These are phyloP conservation scores for Cephus nigrinus DNA, from an alignment of 2,888 invertebrate species.

Conservation along the genomic window DNA sequence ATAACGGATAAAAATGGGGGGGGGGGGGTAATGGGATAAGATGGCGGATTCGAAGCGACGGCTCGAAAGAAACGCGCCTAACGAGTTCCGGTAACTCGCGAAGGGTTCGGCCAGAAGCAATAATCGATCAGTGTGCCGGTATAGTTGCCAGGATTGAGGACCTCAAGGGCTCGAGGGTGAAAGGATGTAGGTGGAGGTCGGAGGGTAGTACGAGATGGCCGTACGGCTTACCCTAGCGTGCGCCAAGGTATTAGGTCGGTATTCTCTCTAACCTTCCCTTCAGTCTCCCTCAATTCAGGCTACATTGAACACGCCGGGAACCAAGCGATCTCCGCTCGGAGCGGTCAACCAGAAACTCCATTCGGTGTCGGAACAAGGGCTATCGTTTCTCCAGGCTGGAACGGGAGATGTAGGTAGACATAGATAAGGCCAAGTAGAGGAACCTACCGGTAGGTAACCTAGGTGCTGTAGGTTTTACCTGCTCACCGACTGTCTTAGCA, in stretches of 20 bases:
- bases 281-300: constrained; percentile 35
- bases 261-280: constrained; percentile 11
- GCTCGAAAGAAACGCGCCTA: not conserved
- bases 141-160: not conserved
- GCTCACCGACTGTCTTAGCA: not conserved
- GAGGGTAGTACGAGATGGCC: constrained; percentile 7
- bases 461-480: not conserved
- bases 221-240: constrained; percentile 25
- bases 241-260: constrained; percentile 24
- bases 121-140: not conserved
- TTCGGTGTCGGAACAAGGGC: constrained; percentile 41
- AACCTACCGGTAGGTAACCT: not conserved
- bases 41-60: not conserved
- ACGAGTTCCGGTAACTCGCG: not conserved
- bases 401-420: not conserved
- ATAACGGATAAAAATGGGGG: too few relatives aligned
- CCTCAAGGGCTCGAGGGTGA: not conserved
- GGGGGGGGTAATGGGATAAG: not conserved
- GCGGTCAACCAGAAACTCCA: constrained; percentile 44
- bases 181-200: not conserved
- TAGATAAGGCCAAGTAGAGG: not conserved
- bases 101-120: not conserved
- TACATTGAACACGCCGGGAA: constrained; percentile 38
- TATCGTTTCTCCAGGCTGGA: constrained; percentile 24
- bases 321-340: constrained; percentile 29